These are phyloP conservation scores for Andrena trimmerana DNA, from an alignment of 2,888 invertebrate genomes.

Conservation along the genomic window DNA sequence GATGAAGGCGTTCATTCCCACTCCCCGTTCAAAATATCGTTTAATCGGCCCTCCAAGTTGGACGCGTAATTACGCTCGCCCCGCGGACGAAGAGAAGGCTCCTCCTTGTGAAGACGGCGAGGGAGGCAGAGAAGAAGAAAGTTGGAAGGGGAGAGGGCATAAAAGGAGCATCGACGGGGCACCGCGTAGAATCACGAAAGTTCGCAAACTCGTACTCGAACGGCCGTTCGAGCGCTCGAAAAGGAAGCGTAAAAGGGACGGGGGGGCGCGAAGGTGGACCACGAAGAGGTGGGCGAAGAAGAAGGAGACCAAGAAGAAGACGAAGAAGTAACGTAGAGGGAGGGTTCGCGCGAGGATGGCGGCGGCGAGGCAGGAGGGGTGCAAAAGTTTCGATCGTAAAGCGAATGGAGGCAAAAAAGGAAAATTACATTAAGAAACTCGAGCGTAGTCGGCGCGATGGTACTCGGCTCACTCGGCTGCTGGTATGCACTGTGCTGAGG, in stretches of 20 bases:
- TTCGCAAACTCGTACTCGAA: slow-evolving; percentile 69
- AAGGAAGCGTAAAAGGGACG: slow-evolving; percentile 42
- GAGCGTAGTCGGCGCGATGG: slow-evolving; percentile 71
- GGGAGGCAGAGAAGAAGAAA: slow-evolving; percentile 1
- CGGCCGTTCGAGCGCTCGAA: slow-evolving; percentile 53
- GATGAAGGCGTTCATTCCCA: slow-evolving; percentile 25
- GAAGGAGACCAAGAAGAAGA: slow-evolving; percentile 16
- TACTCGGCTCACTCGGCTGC: slow-evolving; percentile 49
- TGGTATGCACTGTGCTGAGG: slow-evolving; percentile 63
- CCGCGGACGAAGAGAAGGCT: slow-evolving; percentile 12
- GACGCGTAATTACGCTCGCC: slow-evolving; percentile 55
- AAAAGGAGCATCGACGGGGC: slow-evolving; percentile 31
- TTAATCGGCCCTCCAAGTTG: slow-evolving; percentile 38
- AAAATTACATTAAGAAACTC: slow-evolving; percentile 84
- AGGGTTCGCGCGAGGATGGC: slow-evolving; percentile 19
- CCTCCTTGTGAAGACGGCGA: slow-evolving; percentile 1
- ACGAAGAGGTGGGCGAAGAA: slow-evolving; percentile 37
- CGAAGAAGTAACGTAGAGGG: slow-evolving; percentile 20
- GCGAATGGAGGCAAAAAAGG: slow-evolving; percentile 81
- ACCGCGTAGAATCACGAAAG: slow-evolving; percentile 67
- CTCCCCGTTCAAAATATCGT: slow-evolving; percentile 20
- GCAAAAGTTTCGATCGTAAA: slow-evolving; percentile 83
- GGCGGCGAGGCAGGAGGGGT: slow-evolving; percentile 62
- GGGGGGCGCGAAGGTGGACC: slow-evolving; percentile 50
- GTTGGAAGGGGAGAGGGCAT: neutral